A percentile compares a stretch with the other conserved stretches of the same genome.
These are phyloP conservation scores for Grus americana DNA, from an alignment of 2,113 vertebrate species.

Conservation along the genomic window DNA sequence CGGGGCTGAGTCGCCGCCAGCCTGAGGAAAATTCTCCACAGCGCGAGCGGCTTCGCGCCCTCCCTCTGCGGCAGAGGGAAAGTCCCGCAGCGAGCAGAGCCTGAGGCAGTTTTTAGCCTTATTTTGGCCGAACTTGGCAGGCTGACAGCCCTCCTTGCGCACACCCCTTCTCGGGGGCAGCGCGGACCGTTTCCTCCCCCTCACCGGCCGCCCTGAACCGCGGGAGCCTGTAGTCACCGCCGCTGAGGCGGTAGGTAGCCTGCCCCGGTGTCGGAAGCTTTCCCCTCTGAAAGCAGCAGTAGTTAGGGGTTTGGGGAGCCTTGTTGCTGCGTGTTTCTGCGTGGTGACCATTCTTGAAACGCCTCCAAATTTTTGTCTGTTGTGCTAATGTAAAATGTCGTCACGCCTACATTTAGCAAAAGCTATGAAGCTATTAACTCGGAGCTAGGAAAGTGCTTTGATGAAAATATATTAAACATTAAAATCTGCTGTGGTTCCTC, in stretches of 20 bases:
- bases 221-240: background rate
- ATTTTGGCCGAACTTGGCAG: background rate
- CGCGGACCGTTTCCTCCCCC: background rate
- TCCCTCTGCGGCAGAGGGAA: background rate
- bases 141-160: background rate
- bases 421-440: constrained; percentile 6
- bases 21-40: background rate
- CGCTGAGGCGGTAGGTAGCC: background rate
- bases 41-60: too few relatives aligned
- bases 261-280: background rate
- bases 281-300: background rate
- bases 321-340: background rate
- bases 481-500: background rate
- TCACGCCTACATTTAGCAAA: constrained; percentile 43
- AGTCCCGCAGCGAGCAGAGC: background rate
- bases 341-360: constrained; percentile 20
- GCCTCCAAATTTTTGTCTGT: constrained; percentile 46
- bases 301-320: background rate
- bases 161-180: background rate
- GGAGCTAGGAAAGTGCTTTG: constrained; percentile 10
- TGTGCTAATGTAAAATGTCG: constrained; percentile 45
- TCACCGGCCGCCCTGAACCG: background rate
- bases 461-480: background rate
- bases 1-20: background rate
- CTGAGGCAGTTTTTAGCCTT: background rate